phyloP scores from a whole-genome alignment of 2,113 vertebrate genomes.

The Dromiciops gliroides region DNA sequence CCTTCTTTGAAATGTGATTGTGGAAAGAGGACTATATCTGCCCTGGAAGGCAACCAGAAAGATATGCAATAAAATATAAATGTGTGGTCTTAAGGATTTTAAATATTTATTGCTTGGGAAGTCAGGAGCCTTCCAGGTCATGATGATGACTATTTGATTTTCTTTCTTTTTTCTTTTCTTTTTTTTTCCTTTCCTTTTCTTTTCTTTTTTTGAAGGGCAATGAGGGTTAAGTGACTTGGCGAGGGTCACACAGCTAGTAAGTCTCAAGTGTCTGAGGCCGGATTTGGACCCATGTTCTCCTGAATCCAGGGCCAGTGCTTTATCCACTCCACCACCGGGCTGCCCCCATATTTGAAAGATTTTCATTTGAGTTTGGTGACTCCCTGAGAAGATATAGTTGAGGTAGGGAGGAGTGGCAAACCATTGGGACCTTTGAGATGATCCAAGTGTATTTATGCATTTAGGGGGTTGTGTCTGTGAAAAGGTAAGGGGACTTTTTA shows the following conservation, averaged over 20 bases:
- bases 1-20: background rate
- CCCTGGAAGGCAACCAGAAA: background rate
- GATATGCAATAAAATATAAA: background rate
- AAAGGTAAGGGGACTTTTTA: background rate
- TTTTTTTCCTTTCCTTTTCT: too few species aligned
- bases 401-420: background rate
- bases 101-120: background rate
- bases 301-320: too few species aligned
- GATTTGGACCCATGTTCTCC: too few species aligned
- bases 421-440: conserved; percentile 18
- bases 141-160: conserved; percentile 50
- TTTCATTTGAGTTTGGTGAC: background rate
- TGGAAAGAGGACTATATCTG: background rate
- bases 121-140: background rate
- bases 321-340: too few species aligned
- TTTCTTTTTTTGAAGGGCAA: too few species aligned
- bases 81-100: conserved; percentile 11
- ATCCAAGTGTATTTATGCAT: background rate
- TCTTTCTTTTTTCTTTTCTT: too few species aligned
- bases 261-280: too few species aligned
- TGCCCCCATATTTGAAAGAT: too few species aligned
- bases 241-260: too few species aligned
- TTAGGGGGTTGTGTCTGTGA: background rate
- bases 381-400: background rate
- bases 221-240: too few species aligned